phyloP scores from a whole-genome alignment of 1,140 invertebrate genomes.

The Rhopalosiphum padi region DNA sequence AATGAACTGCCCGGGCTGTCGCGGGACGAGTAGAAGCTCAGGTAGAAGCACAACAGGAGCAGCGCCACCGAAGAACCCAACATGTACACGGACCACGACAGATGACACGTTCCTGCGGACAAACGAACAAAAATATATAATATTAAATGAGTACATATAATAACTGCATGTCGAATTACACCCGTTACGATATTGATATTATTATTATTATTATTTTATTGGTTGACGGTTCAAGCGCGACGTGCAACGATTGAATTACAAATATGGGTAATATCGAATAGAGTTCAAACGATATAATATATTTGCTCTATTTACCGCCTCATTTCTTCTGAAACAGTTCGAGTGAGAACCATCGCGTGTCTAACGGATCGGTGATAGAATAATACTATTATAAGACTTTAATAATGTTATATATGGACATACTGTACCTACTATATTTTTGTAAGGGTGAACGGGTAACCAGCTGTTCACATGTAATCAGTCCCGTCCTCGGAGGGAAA shows the following conservation, averaged over 20 bases:
- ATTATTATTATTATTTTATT: no score
- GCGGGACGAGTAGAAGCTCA: slow-evolving; percentile 69
- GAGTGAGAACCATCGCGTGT: neutral
- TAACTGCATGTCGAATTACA: neutral
- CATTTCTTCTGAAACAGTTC: neutral
- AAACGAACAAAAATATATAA: neutral
- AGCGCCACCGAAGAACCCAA: slow-evolving; percentile 67
- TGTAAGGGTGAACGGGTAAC: neutral
- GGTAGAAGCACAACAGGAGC: slow-evolving; percentile 68
- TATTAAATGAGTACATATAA: no score
- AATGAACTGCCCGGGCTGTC: slow-evolving; percentile 58
- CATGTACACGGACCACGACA: slow-evolving; percentile 73
- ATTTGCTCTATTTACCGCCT: no score
- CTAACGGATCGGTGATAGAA: neutral
- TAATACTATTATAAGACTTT: neutral
- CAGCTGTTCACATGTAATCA: neutral
- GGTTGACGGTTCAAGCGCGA: neutral
- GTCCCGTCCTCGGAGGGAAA: neutral
- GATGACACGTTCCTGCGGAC: slow-evolving; percentile 68
- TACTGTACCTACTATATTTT: neutral
- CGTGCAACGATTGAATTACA: neutral
- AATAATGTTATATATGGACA: neutral
- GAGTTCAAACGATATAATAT: neutral
- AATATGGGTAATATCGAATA: neutral
- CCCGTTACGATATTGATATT: neutral